phyloP scores from a whole-genome alignment of 2,113 vertebrate genomes.

The Zeus faber region DNA sequence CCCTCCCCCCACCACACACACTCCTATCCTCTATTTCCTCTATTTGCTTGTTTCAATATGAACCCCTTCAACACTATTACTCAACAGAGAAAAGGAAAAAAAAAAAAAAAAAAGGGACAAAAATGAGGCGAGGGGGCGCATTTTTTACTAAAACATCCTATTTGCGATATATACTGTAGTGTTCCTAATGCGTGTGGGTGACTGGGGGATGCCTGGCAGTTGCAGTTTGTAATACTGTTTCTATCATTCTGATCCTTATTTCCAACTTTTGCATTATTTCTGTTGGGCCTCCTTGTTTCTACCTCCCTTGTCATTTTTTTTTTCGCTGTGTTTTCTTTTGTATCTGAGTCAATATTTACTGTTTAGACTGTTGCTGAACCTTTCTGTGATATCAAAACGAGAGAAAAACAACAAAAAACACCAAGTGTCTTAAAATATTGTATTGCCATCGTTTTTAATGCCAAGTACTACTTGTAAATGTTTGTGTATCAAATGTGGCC shows the following conservation, averaged over 20 bases:
- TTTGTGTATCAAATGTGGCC: conserved; percentile 86
- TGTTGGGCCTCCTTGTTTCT: conserved; percentile 43
- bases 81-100: conserved; percentile 32
- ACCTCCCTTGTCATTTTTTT: conserved; percentile 56
- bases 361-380: conserved; percentile 82
- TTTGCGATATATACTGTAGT: conserved; percentile 62
- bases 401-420: conserved; percentile 77
- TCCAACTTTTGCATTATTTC: too few relatives aligned
- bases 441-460: conserved; percentile 87
- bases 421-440: conserved; percentile 92
- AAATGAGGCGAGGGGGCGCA: conserved; percentile 37
- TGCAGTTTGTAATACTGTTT: conserved; percentile 53
- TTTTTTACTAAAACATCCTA: conserved; percentile 54
- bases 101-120: conserved; percentile 19
- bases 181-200: conserved; percentile 41
- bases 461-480: conserved; percentile 86
- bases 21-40: conserved; percentile 17
- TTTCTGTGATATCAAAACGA: conserved; percentile 79
- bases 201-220: conserved; percentile 42
- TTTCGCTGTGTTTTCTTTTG: conserved; percentile 64
- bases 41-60: conserved; percentile 47
- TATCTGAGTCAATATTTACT: conserved; percentile 79
- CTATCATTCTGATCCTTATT: conserved; percentile 28
- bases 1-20: conserved; percentile 3
- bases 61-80: conserved; percentile 53